These are phyloP conservation scores for Fregata magnificens DNA, from an alignment of 2,113 vertebrate species.

Conservation along the genomic window DNA sequence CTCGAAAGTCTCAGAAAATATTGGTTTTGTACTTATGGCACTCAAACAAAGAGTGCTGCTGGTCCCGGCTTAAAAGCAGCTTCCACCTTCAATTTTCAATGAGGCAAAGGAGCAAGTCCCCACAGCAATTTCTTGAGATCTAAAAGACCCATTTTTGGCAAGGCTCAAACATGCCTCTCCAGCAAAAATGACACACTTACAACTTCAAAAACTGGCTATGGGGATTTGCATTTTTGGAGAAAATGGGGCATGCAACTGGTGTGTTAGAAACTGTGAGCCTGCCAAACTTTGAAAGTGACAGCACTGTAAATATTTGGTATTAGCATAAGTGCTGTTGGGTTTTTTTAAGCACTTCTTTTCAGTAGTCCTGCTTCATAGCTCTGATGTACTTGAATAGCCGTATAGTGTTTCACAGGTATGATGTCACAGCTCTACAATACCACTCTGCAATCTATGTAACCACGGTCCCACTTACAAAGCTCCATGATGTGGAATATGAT, in stretches of 20 bases:
- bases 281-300: background rate
- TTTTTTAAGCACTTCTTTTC: background rate
- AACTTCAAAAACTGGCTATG: background rate
- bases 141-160: background rate
- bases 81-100: background rate
- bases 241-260: background rate
- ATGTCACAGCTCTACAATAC: background rate
- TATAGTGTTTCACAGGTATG: background rate
- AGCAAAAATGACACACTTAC: background rate
- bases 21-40: background rate
- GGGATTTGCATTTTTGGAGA: background rate
- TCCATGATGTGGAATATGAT: background rate
- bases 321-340: background rate
- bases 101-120: background rate
- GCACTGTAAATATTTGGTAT: background rate
- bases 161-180: background rate
- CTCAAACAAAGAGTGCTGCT: background rate
- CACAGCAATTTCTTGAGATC: background rate
- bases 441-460: background rate
- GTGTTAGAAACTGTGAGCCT: background rate
- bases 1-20: background rate
- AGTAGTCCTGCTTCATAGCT: background rate
- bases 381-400: background rate
- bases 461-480: rapidly evolving
- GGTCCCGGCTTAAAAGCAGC: background rate